Evolutionary conservation across 1,140 invertebrate genomes (phyloP), one percentile per base, ranked within the genome.

Genomic region (Drosophila fuyamai): DNA sequence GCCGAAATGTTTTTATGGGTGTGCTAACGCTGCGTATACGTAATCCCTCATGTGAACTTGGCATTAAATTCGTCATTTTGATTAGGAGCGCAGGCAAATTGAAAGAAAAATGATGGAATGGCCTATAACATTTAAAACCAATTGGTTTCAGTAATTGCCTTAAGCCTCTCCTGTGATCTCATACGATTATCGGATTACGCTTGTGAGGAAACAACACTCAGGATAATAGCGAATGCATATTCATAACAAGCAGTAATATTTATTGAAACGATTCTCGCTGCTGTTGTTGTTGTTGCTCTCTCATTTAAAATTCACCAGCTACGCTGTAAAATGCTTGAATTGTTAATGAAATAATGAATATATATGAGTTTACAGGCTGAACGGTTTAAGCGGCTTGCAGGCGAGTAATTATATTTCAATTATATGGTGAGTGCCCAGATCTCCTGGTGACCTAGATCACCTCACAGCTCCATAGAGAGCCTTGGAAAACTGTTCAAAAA

Each of bases 331-430:
- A 70, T 47, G 57, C 56, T 48, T 60, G 74, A 53, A 70, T 70
- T 56, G 58, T 62, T 77, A 77, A 77, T 77, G 51, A 77, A 77
- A 54, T 77, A 62, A 61, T 70, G 51, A 76, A 77, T 77, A 76
- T 70, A 76, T 76, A 57, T 76, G 47, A 46, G 43, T 74, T 62
- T 46, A 53, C 35, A 38, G 18, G 29, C 16, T 36, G 60, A 55
- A 44, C 40, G 60, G 8, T 36, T 71, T 41, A 58, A 71, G 68
- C 65, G 66, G 51, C 67, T 73, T 72, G 56, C 56, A 68, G 10
- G 1, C 47, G n/a, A 48, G 83, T 88, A 82, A 86, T 86, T 86
- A 86, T 73, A 76, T 79, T 76, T 76, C 61, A 86, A 88, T 86
- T 86, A 86, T 68, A 68, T 41, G 36, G 27, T 5, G 50, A n/a